These are phyloP conservation scores for Buteo buteo DNA, from an alignment of 2,113 vertebrate species.

Conservation along the genomic window DNA sequence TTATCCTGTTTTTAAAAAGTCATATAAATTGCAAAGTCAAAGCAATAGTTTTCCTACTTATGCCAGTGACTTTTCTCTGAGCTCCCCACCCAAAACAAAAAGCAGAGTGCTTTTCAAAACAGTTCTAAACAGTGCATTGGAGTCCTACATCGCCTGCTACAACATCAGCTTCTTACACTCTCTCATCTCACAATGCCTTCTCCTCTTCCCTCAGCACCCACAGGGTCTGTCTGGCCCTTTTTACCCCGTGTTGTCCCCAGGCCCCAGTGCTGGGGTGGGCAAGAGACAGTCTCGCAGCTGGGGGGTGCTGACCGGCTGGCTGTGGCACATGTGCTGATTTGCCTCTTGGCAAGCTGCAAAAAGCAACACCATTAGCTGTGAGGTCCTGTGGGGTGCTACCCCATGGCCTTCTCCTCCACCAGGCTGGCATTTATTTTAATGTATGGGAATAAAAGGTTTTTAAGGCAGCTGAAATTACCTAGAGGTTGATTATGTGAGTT, in stretches of 20 bases:
- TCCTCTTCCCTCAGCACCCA: not conserved
- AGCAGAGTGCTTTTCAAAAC: not conserved
- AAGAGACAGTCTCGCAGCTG: not conserved
- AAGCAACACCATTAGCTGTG: not conserved
- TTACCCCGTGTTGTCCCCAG: accelerated
- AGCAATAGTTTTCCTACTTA: not conserved
- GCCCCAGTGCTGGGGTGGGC: no score
- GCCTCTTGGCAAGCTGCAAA: not conserved
- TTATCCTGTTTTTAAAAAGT: not conserved
- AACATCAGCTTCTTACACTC: not conserved
- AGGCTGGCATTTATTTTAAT: not conserved
- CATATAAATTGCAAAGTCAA: not conserved
- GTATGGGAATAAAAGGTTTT: not conserved
- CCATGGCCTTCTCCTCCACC: not conserved
- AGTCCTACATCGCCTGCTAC: not conserved
- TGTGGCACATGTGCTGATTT: not conserved
- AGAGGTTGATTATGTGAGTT: not conserved
- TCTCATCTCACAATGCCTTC: not conserved
- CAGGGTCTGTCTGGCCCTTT: not conserved
- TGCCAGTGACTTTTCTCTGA: not conserved
- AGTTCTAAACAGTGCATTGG: not conserved
- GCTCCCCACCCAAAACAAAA: not conserved
- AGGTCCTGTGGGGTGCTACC: not conserved
- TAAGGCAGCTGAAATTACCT: not conserved
- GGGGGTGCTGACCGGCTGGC: not conserved